A percentile compares a stretch with the other conserved stretches of the same genome.
Evolutionary conservation across 2,797 vertebrate genomes (phyloP).

Genomic region (Phyllotis vaccarum): DNA sequence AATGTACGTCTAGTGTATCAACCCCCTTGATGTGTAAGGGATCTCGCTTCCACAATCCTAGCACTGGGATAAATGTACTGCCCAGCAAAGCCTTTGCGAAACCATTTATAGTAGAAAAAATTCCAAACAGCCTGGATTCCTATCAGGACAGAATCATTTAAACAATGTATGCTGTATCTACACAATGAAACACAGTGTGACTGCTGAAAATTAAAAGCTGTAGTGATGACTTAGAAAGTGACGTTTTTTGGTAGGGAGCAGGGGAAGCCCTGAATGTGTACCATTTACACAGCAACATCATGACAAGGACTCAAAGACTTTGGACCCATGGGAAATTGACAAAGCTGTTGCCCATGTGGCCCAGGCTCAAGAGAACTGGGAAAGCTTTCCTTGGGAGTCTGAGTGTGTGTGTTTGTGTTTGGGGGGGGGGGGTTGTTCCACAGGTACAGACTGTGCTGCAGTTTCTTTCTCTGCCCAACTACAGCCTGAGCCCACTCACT

Average conservation of each 20-base stretch:
- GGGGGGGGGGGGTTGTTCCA: neutral
- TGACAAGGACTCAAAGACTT: neutral
- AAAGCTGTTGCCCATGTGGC: neutral
- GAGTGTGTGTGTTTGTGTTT: neutral
- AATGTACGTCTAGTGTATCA: neutral
- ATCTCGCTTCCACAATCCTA: constrained; percentile 30
- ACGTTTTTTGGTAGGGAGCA: neutral
- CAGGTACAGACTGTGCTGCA: neutral
- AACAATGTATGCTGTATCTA: neutral
- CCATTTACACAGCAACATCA: neutral
- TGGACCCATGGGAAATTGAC: neutral
- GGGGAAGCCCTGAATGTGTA: neutral
- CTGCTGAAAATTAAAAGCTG: neutral
- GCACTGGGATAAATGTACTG: neutral
- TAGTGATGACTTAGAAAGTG: neutral
- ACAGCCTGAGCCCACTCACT: neutral
- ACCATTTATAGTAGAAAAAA: neutral
- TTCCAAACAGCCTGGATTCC: neutral
- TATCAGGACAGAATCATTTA: neutral
- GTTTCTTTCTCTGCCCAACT: neutral
- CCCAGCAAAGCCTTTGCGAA: neutral
- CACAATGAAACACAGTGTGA: neutral
- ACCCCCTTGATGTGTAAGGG: neutral
- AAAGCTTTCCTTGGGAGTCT: neutral
- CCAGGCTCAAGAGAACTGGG: neutral